Evolutionary conservation across 2,113 vertebrate species (phyloP).

Genomic region (Raja brachyura): DNA sequence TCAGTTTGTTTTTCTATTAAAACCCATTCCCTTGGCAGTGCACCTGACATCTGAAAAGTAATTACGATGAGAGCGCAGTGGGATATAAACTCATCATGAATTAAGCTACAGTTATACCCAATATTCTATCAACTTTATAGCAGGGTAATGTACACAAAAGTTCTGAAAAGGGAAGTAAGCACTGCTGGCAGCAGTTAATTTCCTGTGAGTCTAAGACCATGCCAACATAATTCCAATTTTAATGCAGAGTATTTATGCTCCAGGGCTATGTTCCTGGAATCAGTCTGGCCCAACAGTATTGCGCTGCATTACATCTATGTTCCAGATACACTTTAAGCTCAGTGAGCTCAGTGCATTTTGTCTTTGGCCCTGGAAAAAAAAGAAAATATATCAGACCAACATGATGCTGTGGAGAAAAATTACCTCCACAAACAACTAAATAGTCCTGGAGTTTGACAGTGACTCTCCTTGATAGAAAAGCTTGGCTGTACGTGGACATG

Average conservation of each 20-base stretch:
- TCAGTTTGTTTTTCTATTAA: constrained; percentile 9
- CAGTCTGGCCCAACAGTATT: neutral
- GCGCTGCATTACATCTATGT: neutral
- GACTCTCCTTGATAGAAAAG: neutral
- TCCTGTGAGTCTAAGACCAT: neutral
- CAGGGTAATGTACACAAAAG: neutral
- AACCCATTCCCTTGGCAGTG: neutral
- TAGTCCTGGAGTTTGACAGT: neutral
- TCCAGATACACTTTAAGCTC: neutral
- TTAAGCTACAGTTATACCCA: neutral
- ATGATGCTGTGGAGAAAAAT: neutral
- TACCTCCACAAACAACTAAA: neutral
- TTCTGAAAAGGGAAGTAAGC: neutral
- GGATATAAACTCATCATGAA: neutral
- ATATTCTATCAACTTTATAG: neutral
- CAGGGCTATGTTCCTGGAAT: neutral
- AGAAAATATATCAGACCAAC: neutral
- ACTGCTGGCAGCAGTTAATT: neutral
- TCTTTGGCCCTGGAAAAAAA: neutral
- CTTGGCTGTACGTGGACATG: neutral
- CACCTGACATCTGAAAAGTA: constrained; percentile 17
- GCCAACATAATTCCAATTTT: neutral
- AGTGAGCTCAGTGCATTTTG: neutral
- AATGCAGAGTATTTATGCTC: neutral
- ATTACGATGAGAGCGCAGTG: neutral